These are phyloP conservation scores for Ctenochaetus hawaiiensis DNA, from an alignment of 2,797 vertebrate genomes.

Conservation along the genomic window DNA sequence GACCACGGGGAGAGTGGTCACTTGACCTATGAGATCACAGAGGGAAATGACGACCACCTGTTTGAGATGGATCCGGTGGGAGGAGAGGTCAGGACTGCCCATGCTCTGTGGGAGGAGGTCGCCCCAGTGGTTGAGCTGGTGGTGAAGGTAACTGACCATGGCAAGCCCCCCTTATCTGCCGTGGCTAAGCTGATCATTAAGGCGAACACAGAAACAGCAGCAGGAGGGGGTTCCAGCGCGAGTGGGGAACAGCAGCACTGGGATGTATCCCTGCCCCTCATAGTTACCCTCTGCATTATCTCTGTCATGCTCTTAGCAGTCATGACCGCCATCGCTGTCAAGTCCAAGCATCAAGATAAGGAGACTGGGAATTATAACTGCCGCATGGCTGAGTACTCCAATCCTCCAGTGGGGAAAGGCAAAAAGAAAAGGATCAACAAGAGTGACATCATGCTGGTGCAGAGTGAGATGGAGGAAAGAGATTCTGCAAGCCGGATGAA, in stretches of 20 bases:
- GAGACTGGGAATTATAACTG: slow-evolving; percentile 99
- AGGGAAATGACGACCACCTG: slow-evolving; percentile 97
- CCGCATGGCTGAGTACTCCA: slow-evolving; percentile 98
- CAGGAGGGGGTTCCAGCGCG: slow-evolving; percentile 91
- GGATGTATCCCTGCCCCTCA: slow-evolving; percentile 97
- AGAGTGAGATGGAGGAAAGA: slow-evolving; percentile 98
- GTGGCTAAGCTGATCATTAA: slow-evolving; percentile 97
- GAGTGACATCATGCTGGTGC: slow-evolving; percentile 99
- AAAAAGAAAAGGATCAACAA: slow-evolving; percentile 99
- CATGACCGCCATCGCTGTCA: slow-evolving; percentile 98
- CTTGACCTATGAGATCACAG: slow-evolving; percentile 96
- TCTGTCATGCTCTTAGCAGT: slow-evolving; percentile 97
- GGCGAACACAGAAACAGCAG: slow-evolving; percentile 89
- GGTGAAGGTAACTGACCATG: slow-evolving; percentile 97
- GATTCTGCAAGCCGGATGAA: slow-evolving; percentile 99
- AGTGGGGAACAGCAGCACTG: slow-evolving; percentile 95
- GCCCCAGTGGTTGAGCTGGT: slow-evolving; percentile 94
- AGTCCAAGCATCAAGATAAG: slow-evolving; percentile 99
- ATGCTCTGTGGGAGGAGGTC: slow-evolving; percentile 97
- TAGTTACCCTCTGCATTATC: slow-evolving; percentile 97
- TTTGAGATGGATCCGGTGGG: slow-evolving; percentile 97
- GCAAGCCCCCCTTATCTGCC: slow-evolving; percentile 96
- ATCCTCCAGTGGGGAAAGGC: slow-evolving; percentile 94
- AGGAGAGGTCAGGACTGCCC: slow-evolving; percentile 94
- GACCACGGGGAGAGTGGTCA: slow-evolving; percentile 98